A percentile compares a stretch with the other conserved stretches of the same genome.
Evolutionary conservation across 2,113 vertebrate genomes (phyloP).

Genomic region (Neotragus moschatus): DNA sequence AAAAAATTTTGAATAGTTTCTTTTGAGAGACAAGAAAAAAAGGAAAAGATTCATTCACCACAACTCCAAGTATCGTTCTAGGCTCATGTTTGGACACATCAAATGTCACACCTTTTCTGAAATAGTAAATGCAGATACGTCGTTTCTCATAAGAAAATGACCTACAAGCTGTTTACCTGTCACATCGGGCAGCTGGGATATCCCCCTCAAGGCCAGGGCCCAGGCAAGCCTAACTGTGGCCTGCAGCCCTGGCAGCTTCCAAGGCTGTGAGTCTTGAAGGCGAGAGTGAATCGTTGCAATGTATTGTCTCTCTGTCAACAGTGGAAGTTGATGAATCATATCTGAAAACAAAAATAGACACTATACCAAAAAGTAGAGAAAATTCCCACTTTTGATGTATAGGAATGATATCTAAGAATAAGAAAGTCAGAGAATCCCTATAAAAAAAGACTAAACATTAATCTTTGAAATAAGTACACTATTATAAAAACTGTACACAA

Average conservation of each 20-base stretch:
- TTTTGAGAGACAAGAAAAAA: not conserved
- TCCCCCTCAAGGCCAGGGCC: constrained; percentile 90
- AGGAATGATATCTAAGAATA: not conserved
- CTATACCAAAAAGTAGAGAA: not conserved
- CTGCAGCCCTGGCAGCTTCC: constrained; percentile 95
- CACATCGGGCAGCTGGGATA: constrained; percentile 95
- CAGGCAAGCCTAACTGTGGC: constrained; percentile 93
- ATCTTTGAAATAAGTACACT: not conserved
- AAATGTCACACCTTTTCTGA: not conserved
- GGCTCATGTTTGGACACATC: not conserved
- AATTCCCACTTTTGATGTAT: not conserved
- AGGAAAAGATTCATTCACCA: not conserved
- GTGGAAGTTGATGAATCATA: constrained; percentile 88
- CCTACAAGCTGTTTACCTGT: constrained; percentile 83
- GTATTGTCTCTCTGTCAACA: constrained; percentile 93
- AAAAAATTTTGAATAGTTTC: not conserved
- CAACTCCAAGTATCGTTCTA: not conserved
- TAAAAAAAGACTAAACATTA: not conserved
- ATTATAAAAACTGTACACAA: not conserved
- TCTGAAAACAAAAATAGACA: constrained; percentile 80
- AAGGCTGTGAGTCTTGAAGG: constrained; percentile 89
- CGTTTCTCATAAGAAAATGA: not conserved
- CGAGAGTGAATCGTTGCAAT: constrained; percentile 92
- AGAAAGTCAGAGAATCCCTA: not conserved
- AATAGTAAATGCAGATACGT: not conserved